phyloP scores from a whole-genome alignment of 2,113 vertebrate genomes.

The Gallinago media region DNA sequence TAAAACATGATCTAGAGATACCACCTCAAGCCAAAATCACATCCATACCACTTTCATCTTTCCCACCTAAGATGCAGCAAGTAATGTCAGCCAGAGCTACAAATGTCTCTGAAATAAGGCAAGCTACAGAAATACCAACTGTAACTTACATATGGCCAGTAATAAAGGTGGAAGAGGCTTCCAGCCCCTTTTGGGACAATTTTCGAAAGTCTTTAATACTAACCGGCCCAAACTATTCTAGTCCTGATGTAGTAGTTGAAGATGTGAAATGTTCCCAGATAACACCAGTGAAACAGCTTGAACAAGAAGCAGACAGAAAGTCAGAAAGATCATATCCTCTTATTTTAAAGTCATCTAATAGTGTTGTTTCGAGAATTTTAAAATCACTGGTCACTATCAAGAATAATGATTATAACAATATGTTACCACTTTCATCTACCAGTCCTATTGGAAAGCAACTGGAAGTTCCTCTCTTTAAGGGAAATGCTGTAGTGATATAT shows the following conservation, averaged over 20 bases:
- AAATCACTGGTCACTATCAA: neutral
- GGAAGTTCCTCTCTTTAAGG: neutral
- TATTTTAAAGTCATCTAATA: slow-evolving; percentile 33
- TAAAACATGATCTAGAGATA: slow-evolving; percentile 41
- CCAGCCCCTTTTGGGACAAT: neutral
- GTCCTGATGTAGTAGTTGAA: neutral
- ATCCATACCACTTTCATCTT: neutral
- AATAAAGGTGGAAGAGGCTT: neutral
- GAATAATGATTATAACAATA: neutral
- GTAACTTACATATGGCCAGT: slow-evolving; percentile 42
- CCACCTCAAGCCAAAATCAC: neutral
- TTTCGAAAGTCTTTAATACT: neutral
- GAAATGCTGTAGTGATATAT: neutral
- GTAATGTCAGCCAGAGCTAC: neutral
- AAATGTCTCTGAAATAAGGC: neutral
- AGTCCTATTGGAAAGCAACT: neutral
- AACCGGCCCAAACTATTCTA: neutral
- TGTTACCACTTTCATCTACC: neutral
- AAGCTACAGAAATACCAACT: neutral
- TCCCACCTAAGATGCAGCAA: slow-evolving; percentile 16
- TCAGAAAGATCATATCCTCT: neutral
- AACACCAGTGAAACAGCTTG: neutral
- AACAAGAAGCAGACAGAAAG: neutral
- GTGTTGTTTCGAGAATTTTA: slow-evolving; percentile 13
- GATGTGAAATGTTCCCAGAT: neutral